phyloP scores from a whole-genome alignment of 2,797 vertebrate genomes.

The Apodemus agrarius region DNA sequence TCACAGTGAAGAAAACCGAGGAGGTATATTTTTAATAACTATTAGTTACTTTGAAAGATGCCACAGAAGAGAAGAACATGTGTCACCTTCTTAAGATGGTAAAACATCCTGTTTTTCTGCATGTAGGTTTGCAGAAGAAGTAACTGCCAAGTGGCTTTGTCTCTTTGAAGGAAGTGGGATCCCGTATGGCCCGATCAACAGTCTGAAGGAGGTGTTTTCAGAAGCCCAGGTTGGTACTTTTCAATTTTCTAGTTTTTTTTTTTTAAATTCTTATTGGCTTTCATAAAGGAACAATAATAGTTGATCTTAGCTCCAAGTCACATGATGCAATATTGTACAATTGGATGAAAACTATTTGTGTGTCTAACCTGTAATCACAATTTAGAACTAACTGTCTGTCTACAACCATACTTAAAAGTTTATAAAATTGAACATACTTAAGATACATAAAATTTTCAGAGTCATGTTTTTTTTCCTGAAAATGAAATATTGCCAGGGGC shows the following conservation, averaged over 20 bases:
- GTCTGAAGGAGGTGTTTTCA: slow-evolving; percentile 93
- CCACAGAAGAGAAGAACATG: slow-evolving; percentile 39
- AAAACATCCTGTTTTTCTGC: slow-evolving; percentile 78
- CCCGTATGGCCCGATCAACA: slow-evolving; percentile 96
- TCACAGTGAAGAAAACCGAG: slow-evolving; percentile 56
- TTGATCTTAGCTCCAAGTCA: slow-evolving; percentile 46
- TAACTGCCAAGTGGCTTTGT: slow-evolving; percentile 91
- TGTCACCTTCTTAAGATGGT: slow-evolving; percentile 65
- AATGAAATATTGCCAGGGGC: slow-evolving; percentile 8
- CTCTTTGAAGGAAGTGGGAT: slow-evolving; percentile 94
- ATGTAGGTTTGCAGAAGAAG: slow-evolving; percentile 92
- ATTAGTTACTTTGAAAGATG: slow-evolving; percentile 78
- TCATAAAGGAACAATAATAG: slow-evolving; percentile 47
- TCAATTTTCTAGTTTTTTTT: slow-evolving; percentile 45
- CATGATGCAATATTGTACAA: background rate
- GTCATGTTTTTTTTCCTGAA: slow-evolving; percentile 9
- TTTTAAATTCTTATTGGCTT: background rate
- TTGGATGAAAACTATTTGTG: slow-evolving; percentile 40
- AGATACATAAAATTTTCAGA: slow-evolving; percentile 24
- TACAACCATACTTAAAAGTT: background rate
- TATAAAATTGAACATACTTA: background rate
- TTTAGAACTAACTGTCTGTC: background rate
- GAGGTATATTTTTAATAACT: slow-evolving; percentile 74
- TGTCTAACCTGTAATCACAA: slow-evolving; percentile 39
- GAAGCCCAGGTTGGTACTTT: slow-evolving; percentile 93